These are phyloP conservation scores for Micrasema minimum DNA, from an alignment of 1,140 invertebrate species.

Conservation along the genomic window DNA sequence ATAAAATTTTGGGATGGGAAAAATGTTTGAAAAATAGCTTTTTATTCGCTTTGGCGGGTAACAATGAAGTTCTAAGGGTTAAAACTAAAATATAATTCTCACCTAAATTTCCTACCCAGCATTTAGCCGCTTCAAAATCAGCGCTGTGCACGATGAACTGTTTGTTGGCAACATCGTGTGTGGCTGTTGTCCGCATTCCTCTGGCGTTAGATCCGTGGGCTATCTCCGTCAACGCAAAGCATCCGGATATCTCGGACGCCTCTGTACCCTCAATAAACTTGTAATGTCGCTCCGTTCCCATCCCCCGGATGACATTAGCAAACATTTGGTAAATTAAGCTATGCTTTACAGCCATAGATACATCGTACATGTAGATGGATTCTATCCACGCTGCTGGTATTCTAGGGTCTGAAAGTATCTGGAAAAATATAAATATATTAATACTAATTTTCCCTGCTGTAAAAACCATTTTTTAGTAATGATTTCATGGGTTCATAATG, in stretches of 20 bases:
- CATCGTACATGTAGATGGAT: slow-evolving; percentile 78
- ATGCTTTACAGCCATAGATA: slow-evolving; percentile 73
- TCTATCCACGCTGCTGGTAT: slow-evolving; percentile 63
- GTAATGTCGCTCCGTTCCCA: slow-evolving; percentile 71
- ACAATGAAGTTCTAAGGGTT: no score
- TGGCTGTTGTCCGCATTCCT: slow-evolving; percentile 84
- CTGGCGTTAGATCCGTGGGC: slow-evolving; percentile 88
- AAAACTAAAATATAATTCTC: no score
- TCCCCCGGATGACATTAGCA: slow-evolving; percentile 65
- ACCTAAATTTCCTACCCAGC: slow-evolving; percentile 80
- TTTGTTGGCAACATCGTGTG: slow-evolving; percentile 77
- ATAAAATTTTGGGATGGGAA: no score
- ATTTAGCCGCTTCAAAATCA: slow-evolving; percentile 88
- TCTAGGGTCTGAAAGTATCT: slow-evolving; percentile 63
- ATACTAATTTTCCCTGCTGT: no score
- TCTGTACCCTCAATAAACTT: slow-evolving; percentile 70
- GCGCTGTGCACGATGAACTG: slow-evolving; percentile 85
- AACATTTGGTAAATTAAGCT: slow-evolving; percentile 71
- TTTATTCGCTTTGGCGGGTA: no score
- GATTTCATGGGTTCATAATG: no score
- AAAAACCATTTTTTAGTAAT: no score
- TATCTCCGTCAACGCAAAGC: slow-evolving; percentile 88
- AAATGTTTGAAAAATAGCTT: no score
- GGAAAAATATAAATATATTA: slow-evolving; percentile 54
- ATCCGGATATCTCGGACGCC: slow-evolving; percentile 72